Base-by-base conservation (phyloP, 2,797 vertebrate genomes). In the Cuculus canorus region DNA sequence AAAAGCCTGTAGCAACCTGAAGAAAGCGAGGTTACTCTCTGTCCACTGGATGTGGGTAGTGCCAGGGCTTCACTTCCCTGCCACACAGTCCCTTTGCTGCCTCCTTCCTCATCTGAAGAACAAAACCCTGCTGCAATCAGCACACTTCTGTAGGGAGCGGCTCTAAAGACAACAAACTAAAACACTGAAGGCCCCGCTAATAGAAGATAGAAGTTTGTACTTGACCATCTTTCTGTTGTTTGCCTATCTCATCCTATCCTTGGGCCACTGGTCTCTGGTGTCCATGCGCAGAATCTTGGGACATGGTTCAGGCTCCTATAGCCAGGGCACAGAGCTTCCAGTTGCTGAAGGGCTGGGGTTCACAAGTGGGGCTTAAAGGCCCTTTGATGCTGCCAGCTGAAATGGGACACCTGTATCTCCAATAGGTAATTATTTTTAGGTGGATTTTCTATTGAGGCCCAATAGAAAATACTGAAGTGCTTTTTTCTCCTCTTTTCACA, bases 321-420 rank as follows among this genome's bases (percentile, higher is more conserved):
- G 73, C 32, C 0, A 0, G 17, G 30, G 9, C 4, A 2, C 22
- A 18, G 54, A 25, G 2, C 0, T 41, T 47, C 32, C 28, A 0
- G 1, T 47, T 72, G 45, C 21, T 64, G 37, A 83, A 7, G 10
- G 43, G 35, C 50, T 61, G 35, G 15, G 43, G 57, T 28, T 61
- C 57, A 33, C 63, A 39, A 39, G 24, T 1, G 0, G 45, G 56
- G 30, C 56, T 59, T 2, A 0, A 39, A 33, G 27, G 35, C 47
- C 41, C 24, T 18, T 78, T 53, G 16, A 66, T 56, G 37, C 61
- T 53, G 57, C 69, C 33, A 41, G 50, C 25, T 41, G 63, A n/a
- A 75, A 73, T 0, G 1, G 17, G 13, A 70, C 57, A 48, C 54
- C 41, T 24, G 5, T 27, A 65, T 16, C 3, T 71, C n/a, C 43